Evolutionary conservation across 2,113 vertebrate genomes (phyloP).

Genomic region (Diglossa brunneiventris): DNA sequence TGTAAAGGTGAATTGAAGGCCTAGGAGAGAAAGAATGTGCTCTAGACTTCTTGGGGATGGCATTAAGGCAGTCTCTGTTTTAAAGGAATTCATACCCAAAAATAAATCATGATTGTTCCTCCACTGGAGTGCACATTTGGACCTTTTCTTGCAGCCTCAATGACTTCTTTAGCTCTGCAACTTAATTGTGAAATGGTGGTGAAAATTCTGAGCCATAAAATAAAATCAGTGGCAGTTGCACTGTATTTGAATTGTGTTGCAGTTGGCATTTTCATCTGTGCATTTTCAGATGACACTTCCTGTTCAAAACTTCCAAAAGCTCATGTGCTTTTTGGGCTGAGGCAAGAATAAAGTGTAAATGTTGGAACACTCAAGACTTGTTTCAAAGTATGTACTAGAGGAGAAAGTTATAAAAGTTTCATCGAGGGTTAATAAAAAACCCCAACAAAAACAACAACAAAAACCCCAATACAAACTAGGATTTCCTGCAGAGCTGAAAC

Average conservation of each 20-base stretch:
- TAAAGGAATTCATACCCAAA: background rate
- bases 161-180: background rate
- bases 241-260: background rate
- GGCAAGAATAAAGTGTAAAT: background rate
- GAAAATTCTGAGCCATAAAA: background rate
- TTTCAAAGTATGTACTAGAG: background rate
- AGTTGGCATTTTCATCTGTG: background rate
- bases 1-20: background rate
- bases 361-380: background rate
- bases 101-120: background rate
- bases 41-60: background rate
- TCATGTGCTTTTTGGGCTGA: background rate
- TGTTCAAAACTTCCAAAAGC: background rate
- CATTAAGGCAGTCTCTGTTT: background rate
- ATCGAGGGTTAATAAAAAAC: fast-evolving
- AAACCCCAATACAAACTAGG: background rate
- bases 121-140: background rate
- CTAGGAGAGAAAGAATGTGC: background rate
- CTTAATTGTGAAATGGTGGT: background rate
- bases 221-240: background rate
- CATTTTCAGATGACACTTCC: background rate
- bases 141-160: background rate
- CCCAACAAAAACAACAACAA: background rate
- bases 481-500: background rate
- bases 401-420: background rate